Base-by-base conservation (phyloP, 2,888 invertebrate species). In the Atherix ibis region DNA sequence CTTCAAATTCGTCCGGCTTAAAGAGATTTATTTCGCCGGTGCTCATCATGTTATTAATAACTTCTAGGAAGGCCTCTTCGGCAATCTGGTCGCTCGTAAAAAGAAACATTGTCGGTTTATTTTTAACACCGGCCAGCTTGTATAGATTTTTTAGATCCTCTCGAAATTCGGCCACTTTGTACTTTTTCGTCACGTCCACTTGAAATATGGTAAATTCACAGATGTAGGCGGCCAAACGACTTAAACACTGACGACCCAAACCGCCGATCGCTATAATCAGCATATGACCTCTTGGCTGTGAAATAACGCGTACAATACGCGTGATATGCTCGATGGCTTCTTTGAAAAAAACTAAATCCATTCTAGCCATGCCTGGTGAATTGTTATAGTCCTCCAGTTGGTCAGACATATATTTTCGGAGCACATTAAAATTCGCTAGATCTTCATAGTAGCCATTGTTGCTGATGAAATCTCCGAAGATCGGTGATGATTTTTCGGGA, bases 1-100 rank as follows among this genome's bases (percentile, higher is more conserved):
- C 87, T 52, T 89, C 88, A 61, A 89, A 79, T 57, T 91, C 89
- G 44, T 89, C 88, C 0, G 73, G 54, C 51, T 85, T 85, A 52
- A 75, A 89, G n/a, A 91, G 65, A 59, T 87, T 88, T 37, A 91
- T 75, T 60, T 89, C 88, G 0, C 88, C 89, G 41, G 80, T 82
- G 52, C 83, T 85, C 37, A 91, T 65, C 57, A 91, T 70, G 51
- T 84, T 89, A 60, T 88, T 89, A 37, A 91, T 71, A 44, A 89
- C 81, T 63, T 89, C 89, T 1, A 89, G 68, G 57, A 89, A 89
- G 8, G 73, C 67, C 48, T 85, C 84, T 42, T 85, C 83, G 0
- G 72, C 76, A 15, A 89, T 76, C 56, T 85, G 88, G 2, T 80
- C 83, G 54, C 88, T 88, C 51, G 75, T 77, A 62, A 91, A 85